Evolutionary conservation across 2,888 invertebrate genomes (phyloP).

Genomic region (Zygogramma bicolorata): DNA sequence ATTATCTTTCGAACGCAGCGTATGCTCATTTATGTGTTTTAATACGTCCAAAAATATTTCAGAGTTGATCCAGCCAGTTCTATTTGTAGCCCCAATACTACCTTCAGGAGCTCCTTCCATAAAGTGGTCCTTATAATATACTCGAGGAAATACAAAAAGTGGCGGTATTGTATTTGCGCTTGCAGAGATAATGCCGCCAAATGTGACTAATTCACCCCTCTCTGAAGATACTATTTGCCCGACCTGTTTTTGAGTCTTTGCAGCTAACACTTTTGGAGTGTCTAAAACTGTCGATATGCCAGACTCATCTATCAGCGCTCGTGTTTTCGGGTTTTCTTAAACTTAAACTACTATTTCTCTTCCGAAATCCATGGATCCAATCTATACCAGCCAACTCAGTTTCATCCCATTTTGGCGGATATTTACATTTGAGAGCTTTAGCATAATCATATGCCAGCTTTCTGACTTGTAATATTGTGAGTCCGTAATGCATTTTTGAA

Average conservation of each 20-base stretch:
- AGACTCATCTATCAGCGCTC: constrained; percentile 43
- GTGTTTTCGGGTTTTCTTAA: constrained; percentile 23
- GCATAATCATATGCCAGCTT: constrained; percentile 19
- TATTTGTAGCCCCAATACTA: neutral
- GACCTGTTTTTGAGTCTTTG: constrained; percentile 37
- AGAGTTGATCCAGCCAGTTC: constrained; percentile 16
- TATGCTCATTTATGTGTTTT: constrained; percentile 16
- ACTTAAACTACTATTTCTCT: constrained; percentile 13
- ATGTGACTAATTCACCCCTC: constrained; percentile 3
- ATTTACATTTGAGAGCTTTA: neutral
- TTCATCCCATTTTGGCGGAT: neutral
- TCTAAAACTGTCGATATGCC: constrained; percentile 49
- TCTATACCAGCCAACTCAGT: neutral
- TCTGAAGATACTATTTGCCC: constrained; percentile 15
- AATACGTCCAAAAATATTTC: constrained; percentile 12
- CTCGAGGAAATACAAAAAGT: constrained; percentile 15
- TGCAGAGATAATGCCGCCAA: constrained; percentile 2
- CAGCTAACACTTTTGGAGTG: constrained; percentile 47
- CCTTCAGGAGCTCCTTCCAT: constrained; percentile 19
- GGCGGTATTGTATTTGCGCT: neutral
- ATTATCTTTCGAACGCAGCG: constrained; percentile 15
- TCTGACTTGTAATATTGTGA: constrained; percentile 40
- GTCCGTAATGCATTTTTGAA: constrained; percentile 42
- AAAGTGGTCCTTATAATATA: constrained; percentile 9
- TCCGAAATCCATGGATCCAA: constrained; percentile 4